Percentiles rank a stretch among this genome's conserved stretches.
These are phyloP conservation scores for Epinotia nisella DNA, from an alignment of 2,888 invertebrate genomes.

Conservation along the genomic window DNA sequence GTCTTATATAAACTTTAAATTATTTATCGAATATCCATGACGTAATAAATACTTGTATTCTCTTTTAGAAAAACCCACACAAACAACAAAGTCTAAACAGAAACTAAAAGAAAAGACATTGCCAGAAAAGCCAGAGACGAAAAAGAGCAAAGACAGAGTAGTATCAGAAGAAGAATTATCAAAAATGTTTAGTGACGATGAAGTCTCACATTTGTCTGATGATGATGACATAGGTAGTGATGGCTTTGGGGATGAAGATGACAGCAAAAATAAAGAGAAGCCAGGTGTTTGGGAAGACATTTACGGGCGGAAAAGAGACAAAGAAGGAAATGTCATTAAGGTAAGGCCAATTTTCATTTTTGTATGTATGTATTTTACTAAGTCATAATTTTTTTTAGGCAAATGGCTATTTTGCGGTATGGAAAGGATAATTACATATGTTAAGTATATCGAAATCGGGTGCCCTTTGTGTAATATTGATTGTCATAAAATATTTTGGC, in stretches of 20 bases:
- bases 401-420: too few species aligned
- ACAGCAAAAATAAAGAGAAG: slow-evolving; percentile 60
- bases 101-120: slow-evolving; percentile 42
- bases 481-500: too few species aligned
- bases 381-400: not conserved
- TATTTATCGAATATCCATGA: not conserved
- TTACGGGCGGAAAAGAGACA: slow-evolving; percentile 93
- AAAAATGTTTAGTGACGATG: slow-evolving; percentile 79
- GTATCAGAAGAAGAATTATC: slow-evolving; percentile 65
- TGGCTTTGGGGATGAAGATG: slow-evolving; percentile 53
- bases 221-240: slow-evolving; percentile 57
- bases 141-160: slow-evolving; percentile 56
- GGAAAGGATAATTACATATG: too few species aligned
- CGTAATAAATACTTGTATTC: not conserved
- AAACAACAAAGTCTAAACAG: slow-evolving; percentile 47
- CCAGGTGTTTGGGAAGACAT: slow-evolving; percentile 93
- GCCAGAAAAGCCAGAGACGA: slow-evolving; percentile 21
- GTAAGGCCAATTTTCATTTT: slow-evolving; percentile 65
- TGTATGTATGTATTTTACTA: not conserved
- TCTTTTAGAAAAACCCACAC: slow-evolving; percentile 58
- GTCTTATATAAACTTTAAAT: slow-evolving; percentile 1
- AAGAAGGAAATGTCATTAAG: slow-evolving; percentile 90
- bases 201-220: slow-evolving; percentile 73
- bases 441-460: too few species aligned
- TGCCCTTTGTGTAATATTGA: too few species aligned